A percentile compares a stretch with the other conserved stretches of the same genome.
Conservation (phyloP, 2,888 invertebrate species). For the Galerucella nymphaeae region DNA sequence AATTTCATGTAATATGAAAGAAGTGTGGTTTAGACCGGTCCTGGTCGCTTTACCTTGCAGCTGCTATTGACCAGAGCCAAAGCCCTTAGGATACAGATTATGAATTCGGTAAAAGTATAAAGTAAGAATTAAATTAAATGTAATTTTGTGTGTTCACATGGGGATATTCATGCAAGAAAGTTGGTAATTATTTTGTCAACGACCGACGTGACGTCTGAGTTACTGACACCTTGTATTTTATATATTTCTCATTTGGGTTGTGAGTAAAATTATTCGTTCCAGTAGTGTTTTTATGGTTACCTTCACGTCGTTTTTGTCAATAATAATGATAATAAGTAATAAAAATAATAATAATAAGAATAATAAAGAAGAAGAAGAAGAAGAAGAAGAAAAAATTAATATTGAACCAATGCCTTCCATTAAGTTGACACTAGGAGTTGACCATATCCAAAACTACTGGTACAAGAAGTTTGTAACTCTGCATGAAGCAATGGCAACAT, state of each 20-base stretch:
- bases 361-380: too few relatives aligned
- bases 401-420: too few relatives aligned
- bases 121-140: constrained; percentile 29
- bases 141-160: constrained; percentile 36
- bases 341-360: too few relatives aligned
- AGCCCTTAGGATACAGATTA: constrained; percentile 30
- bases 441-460: too few relatives aligned
- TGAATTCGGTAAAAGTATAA: constrained; percentile 37
- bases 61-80: constrained; percentile 16
- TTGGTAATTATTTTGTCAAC: constrained; percentile 29
- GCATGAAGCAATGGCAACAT: too few relatives aligned
- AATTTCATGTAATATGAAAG: not conserved
- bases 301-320: too few relatives aligned
- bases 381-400: too few relatives aligned
- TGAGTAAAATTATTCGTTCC: not conserved
- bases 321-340: too few relatives aligned
- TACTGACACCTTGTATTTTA: constrained; percentile 9
- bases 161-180: constrained; percentile 31
- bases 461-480: too few relatives aligned
- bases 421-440: too few relatives aligned
- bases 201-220: not conserved
- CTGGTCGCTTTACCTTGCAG: constrained; percentile 7
- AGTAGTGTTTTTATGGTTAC: too few relatives aligned
- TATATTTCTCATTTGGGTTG: not conserved
- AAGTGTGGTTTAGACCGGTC: not conserved